These are phyloP conservation scores for Dusona sp. DNA, from an alignment of 2,888 invertebrate species.

Conservation along the genomic window DNA sequence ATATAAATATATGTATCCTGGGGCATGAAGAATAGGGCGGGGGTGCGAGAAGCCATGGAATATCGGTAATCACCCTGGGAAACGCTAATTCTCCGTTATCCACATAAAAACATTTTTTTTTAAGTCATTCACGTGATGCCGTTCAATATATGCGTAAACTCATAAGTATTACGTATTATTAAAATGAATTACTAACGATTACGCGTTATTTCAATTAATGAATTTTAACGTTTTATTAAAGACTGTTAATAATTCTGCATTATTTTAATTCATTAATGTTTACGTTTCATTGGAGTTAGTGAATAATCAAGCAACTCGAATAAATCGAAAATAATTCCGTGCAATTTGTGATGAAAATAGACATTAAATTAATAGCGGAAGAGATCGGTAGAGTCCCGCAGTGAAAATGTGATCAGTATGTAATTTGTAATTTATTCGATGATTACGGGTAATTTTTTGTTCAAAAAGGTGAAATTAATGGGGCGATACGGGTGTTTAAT, in stretches of 20 bases:
- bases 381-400: background rate
- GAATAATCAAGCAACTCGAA: no score
- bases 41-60: constrained; percentile 56
- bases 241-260: background rate
- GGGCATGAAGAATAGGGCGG: constrained; percentile 31
- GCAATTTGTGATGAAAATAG: constrained; percentile 23
- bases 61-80: constrained; percentile 66
- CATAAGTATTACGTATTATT: background rate
- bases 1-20: background rate
- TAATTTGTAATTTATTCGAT: constrained; percentile 31
- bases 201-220: background rate
- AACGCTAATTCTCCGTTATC: constrained; percentile 52
- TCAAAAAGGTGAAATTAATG: constrained; percentile 39
- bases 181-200: background rate
- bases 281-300: no score
- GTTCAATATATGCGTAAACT: background rate
- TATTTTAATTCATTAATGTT: background rate
- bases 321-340: constrained; percentile 1
- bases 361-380: constrained; percentile 9
- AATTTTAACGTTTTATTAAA: no score
- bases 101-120: constrained; percentile 25
- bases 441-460: constrained; percentile 27
- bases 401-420: background rate
- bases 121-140: background rate
- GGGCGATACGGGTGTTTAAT: constrained; percentile 11